Evolutionary conservation across 2,888 invertebrate genomes (phyloP), one percentile per base, ranked within the genome.

Genomic region (Folsomia candida): DNA sequence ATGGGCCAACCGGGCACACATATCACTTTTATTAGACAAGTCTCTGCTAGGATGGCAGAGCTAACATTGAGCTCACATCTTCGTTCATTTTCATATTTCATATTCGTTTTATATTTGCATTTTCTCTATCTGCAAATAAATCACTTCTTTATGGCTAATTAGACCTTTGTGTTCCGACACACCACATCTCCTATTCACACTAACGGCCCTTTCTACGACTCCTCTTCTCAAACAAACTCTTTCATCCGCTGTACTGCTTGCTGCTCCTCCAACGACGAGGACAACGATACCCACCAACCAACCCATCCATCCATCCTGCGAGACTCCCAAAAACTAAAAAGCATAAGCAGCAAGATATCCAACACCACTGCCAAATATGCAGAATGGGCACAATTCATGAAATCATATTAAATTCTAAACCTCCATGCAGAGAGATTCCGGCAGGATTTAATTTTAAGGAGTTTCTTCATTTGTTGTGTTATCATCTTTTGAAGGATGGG

Each of bases 21-120:
- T 73, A 67, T 78, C 76, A 76, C 71, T 77, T 79, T 79, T 77
- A 77, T 76, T 71, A n/a, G n/a, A n/a, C n/a, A n/a, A n/a, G n/a
- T n/a, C n/a, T n/a, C n/a, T n/a, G n/a, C 14, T 37, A 54, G 6
- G 22, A 20, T 54, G 54, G 54, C 54, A 54, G 37, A 4, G 73
- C 75, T 74, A 73, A 72, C 75, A 73, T 75, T 9, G 37, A 37
- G 6, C 74, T 75, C n/a, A n/a, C n/a, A n/a, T n/a, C n/a, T n/a
- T n/a, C n/a, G n/a, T n/a, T 76, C 74, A 76, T 76, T 76, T 79
- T 76, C 77, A 75, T 77, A 76, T 77, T 77, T 79, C 76, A 77
- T 76, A 75, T 77, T 79, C 77, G 77, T 77, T 77, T 79, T 76
- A 77, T 76, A 75, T 77, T 79, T 79, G 77, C 77, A 79, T 79